Percentiles rank a stretch among this genome's conserved stretches.
These are phyloP conservation scores for Mercenaria mercenaria DNA, from an alignment of 1,140 invertebrate species.

Conservation along the genomic window DNA sequence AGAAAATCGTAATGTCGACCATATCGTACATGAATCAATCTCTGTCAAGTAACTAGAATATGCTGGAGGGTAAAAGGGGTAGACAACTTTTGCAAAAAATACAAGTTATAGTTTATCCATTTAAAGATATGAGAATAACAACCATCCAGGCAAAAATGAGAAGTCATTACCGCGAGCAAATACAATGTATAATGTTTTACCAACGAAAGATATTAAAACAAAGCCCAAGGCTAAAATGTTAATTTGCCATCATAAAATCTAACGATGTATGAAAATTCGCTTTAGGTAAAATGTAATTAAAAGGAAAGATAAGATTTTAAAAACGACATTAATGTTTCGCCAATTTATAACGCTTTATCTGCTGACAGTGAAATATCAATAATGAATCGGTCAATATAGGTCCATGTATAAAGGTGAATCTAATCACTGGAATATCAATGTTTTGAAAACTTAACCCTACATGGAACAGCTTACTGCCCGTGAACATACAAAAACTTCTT, in stretches of 20 bases:
- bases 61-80: not conserved
- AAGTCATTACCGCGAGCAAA: not conserved
- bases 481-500: too few relatives aligned
- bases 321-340: conserved; percentile 2
- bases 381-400: not conserved
- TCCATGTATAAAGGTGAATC: not conserved
- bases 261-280: conserved; percentile 24
- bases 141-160: not conserved
- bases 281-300: conserved; percentile 51
- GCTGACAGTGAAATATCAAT: not conserved
- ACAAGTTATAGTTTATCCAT: not conserved
- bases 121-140: not conserved
- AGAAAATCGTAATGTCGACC: not conserved
- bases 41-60: not conserved
- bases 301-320: conserved; percentile 37
- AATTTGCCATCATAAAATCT: conserved; percentile 12
- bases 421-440: too few relatives aligned
- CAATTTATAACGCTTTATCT: conserved; percentile 14
- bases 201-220: conserved; percentile 39
- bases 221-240: conserved; percentile 23
- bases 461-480: too few relatives aligned
- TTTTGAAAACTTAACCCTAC: too few relatives aligned
- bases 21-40: conserved; percentile 18
- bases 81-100: not conserved
- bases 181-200: conserved; percentile 24